Base-by-base conservation (phyloP, 2,113 vertebrate species). In the Macrotus californicus region DNA sequence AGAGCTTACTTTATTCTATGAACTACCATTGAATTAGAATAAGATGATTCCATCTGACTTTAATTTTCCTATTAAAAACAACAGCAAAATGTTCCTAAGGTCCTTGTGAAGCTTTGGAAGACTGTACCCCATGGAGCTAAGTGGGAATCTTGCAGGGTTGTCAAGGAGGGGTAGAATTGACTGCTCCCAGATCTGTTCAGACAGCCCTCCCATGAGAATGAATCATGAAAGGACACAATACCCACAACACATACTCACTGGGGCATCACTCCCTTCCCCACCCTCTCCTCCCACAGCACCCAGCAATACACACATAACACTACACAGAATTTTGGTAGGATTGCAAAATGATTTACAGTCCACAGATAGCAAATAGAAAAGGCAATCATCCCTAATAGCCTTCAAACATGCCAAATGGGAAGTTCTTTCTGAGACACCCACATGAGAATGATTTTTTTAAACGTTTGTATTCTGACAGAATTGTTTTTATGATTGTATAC, bases 391-490 rank as follows among this genome's bases (percentile, higher is more conserved):
- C 69, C 64, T 93, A 94, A 91, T 84, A 52, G 39, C 73, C 75
- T 41, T 96, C 93, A 84, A 72, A 95, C 80, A 69, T n/a, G 79
- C 75, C 91, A 76, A 80, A 89, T 89, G 70, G 82, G 52, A 91
- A 93, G 41, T 64, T 93, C 54, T 91, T 94, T 93, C 52, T 24
- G 75, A 96, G n/a, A 95, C 50, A 91, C 34, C 69, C 87, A 59
- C 31, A 24, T 0, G 3, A 76, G 73, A 97, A 93, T 95, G 89
- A 89, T 83, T 94, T 94, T 96, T 86, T 66, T 24, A 64, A 93
- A 83, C 26, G 3, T 94, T 84, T 92, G 86, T 94, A 87, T 97
- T 93, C 87, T 87, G 43, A 81, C 89, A 96, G 95, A 96, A 96
- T 94, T 95, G 91, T 83, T 94, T 94, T 89, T 77, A 84, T 94